Percentiles rank a stretch among this genome's conserved stretches.
These are phyloP conservation scores for Diprion similis DNA, from an alignment of 1,140 invertebrate genomes.

Conservation along the genomic window DNA sequence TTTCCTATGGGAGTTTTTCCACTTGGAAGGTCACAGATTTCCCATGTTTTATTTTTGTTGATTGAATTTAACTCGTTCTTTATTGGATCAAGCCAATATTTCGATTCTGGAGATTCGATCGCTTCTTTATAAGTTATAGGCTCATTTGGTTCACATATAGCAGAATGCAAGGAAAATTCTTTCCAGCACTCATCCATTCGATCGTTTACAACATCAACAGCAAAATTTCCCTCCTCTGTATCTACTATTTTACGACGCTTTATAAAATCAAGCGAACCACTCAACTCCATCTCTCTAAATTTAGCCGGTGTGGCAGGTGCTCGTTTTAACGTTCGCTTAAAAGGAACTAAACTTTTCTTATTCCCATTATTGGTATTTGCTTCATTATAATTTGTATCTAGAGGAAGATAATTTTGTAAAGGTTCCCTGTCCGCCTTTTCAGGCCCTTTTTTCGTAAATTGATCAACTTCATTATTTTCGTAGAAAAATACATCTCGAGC, in stretches of 20 bases:
- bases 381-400: background rate
- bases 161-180: no score
- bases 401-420: background rate
- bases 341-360: no score
- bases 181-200: no score
- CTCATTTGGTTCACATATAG: background rate
- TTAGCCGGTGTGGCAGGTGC: background rate
- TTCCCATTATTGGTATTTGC: background rate
- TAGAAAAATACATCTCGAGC: background rate
- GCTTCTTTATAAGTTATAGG: background rate
- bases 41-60: conserved; percentile 37
- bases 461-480: background rate
- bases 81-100: background rate
- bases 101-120: background rate
- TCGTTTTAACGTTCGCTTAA: background rate
- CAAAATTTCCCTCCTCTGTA: background rate
- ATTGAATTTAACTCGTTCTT: background rate
- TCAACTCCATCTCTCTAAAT: background rate
- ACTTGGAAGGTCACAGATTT: conserved; percentile 37
- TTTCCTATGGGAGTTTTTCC: conserved; percentile 32
- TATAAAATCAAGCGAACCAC: no score
- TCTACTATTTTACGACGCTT: background rate
- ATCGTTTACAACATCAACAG: background rate
- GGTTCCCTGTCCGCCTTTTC: background rate
- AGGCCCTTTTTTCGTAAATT: background rate